Percentiles rank a stretch among this genome's conserved stretches.
phyloP scores from a whole-genome alignment of 1,140 invertebrate species.

The Pseudoatta argentina region DNA sequence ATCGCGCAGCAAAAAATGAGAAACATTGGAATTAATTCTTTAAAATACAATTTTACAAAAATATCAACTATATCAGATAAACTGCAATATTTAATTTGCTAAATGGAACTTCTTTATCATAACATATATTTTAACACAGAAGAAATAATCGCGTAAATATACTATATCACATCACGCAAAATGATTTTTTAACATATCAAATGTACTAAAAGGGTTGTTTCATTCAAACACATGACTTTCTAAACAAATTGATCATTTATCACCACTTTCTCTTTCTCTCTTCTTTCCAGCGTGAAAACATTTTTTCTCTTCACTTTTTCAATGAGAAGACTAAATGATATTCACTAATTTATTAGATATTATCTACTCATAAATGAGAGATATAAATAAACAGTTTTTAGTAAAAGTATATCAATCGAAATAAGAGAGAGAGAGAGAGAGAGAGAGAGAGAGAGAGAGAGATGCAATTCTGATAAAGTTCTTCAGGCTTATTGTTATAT shows the following conservation, averaged over 20 bases:
- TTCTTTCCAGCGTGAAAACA: not conserved
- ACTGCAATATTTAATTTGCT: constrained; percentile 2
- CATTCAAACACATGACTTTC: not conserved
- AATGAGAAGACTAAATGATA: not conserved
- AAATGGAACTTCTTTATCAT: constrained; percentile 25
- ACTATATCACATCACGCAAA: not conserved
- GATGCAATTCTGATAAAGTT: not conserved
- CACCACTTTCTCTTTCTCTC: not conserved
- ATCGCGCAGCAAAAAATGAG: constrained; percentile 37
- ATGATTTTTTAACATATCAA: constrained; percentile 18
- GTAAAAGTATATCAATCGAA: not conserved
- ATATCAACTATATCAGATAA: constrained; percentile 24
- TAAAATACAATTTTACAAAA: constrained; percentile 39
- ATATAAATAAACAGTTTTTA: not conserved
- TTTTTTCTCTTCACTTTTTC: constrained; percentile 7
- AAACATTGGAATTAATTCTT: constrained; percentile 22
- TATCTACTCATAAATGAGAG: not conserved
- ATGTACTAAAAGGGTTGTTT: constrained; percentile 13
- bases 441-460: not conserved
- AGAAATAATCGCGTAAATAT: not conserved
- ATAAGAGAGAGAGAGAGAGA: not conserved
- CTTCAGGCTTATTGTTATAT: not conserved
- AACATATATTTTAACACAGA: constrained; percentile 9
- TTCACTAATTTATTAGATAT: constrained; percentile 30
- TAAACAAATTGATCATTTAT: constrained; percentile 46